Base-by-base conservation (phyloP, 2,888 invertebrate species). In the Lacanobia oleracea region DNA sequence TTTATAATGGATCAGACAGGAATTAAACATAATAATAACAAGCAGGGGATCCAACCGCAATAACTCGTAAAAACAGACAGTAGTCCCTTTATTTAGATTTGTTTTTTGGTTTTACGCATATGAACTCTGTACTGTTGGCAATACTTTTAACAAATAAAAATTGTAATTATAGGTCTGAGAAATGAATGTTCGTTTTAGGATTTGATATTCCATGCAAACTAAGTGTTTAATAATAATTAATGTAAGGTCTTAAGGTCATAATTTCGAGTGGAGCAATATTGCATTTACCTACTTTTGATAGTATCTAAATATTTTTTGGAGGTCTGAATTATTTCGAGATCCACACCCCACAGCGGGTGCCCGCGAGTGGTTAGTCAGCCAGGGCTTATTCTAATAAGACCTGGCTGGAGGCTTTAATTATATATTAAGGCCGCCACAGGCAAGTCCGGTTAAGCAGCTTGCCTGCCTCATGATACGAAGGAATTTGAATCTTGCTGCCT, bases 171-270 rank as follows among this genome's bases (percentile, higher is more conserved):
- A 74, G 71, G 72, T 75, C 67, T 72, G 65, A 67, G 70, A 57
- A 72, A 51, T 51, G 45, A 75, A 61, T 70, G 75, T 75, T 83
- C 72, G 78, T 85, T 77, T 81, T 88, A 84, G 89, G 85, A 91
- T 91, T 91, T 91, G 90, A 91, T 90, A 88, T 88, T 85, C 62
- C 65, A 76, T 75, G 68, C 71, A 77, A 79, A 84, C 82, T 90
- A 87, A 87, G 82, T 86, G 75, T 83, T 79, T 72, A 65, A 65
- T 73, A 69, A 69, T 77, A 68, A 77, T 61, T 45, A 60, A 64
- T 74, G 45, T 81, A 74, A 75, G 67, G 37, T 77, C 40, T 33
- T 81, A 74, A 75, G 67, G 37, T 77, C 40, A 59, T 43, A 9
- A 64, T 75, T 75, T 82, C 9, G 61, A 75, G 71, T 70, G 73